These are phyloP conservation scores for Leptothorax acervorum DNA, from an alignment of 2,888 invertebrate species.

Conservation along the genomic window DNA sequence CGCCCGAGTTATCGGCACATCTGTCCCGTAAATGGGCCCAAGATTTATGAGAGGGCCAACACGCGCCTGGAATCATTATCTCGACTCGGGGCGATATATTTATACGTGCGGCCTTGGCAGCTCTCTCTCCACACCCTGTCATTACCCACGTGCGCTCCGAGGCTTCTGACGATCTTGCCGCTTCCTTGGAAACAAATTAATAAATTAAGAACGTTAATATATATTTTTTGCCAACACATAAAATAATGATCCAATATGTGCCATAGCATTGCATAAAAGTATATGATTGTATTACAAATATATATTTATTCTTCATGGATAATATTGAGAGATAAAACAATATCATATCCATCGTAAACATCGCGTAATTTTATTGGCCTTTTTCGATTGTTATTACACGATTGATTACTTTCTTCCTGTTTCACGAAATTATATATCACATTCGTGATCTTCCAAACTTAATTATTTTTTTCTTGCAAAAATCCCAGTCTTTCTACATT, in stretches of 20 bases:
- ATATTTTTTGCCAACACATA: not conserved
- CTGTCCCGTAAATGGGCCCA: slow-evolving; percentile 83
- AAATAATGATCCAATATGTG: not conserved
- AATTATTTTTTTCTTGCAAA: not conserved
- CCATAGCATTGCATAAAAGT: not conserved
- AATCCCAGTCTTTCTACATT: too few relatives aligned
- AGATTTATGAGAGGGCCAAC: slow-evolving; percentile 81
- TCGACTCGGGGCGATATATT: slow-evolving; percentile 70
- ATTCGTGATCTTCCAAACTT: not conserved
- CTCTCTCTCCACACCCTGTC: slow-evolving; percentile 73
- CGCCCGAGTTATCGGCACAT: slow-evolving; percentile 81
- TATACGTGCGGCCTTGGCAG: slow-evolving; percentile 73
- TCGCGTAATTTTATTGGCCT: not conserved
- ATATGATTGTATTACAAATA: not conserved
- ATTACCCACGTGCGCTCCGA: slow-evolving; percentile 68
- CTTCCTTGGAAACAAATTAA: slow-evolving; percentile 35
- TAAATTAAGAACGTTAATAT: slow-evolving; percentile 17
- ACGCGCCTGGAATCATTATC: slow-evolving; percentile 82
- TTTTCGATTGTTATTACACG: not conserved
- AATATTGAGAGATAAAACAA: not conserved
- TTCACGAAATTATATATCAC: not conserved
- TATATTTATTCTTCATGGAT: not conserved
- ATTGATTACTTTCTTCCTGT: not conserved
- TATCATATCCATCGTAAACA: not conserved
- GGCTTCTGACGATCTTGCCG: slow-evolving; percentile 59